Conservation (phyloP, 2,113 vertebrate species). For the Pygoscelis adeliae region DNA sequence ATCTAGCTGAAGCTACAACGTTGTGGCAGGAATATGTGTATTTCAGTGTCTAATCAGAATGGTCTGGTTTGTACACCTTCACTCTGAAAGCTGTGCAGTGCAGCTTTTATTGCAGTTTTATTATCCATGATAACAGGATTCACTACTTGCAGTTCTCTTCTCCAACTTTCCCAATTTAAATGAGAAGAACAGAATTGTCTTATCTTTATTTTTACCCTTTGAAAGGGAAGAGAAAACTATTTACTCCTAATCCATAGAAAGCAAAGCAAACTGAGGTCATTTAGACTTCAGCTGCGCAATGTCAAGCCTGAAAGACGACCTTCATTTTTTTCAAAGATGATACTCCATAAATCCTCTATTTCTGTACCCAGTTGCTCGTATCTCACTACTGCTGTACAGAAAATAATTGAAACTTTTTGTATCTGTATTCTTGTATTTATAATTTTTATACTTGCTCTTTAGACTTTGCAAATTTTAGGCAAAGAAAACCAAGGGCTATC, state of each 20-base stretch:
- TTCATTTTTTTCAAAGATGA: not conserved
- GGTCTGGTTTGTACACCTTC: not conserved
- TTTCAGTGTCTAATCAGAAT: not conserved
- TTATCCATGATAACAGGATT: not conserved
- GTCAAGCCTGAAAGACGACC: not conserved
- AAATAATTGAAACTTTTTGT: not conserved
- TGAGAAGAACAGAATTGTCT: not conserved
- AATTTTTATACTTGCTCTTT: not conserved
- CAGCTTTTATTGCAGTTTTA: not conserved
- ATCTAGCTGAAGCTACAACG: not conserved
- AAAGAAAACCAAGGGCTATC: not conserved
- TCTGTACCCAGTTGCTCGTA: not conserved
- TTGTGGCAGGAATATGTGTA: not conserved
- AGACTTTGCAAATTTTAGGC: not conserved
- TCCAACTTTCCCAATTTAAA: not conserved
- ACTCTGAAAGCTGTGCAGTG: not conserved
- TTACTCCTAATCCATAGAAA: not conserved
- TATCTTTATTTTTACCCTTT: slow-evolving; percentile 1
- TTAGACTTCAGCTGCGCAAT: not conserved
- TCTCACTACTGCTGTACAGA: not conserved
- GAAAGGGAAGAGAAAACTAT: slow-evolving; percentile 20
- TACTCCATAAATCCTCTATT: not conserved
- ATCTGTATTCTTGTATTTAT: not conserved
- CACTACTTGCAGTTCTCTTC: not conserved
- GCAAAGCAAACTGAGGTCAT: not conserved